These are phyloP conservation scores for Anolis sagrei DNA, from an alignment of 2,113 vertebrate species.

Conservation along the genomic window DNA sequence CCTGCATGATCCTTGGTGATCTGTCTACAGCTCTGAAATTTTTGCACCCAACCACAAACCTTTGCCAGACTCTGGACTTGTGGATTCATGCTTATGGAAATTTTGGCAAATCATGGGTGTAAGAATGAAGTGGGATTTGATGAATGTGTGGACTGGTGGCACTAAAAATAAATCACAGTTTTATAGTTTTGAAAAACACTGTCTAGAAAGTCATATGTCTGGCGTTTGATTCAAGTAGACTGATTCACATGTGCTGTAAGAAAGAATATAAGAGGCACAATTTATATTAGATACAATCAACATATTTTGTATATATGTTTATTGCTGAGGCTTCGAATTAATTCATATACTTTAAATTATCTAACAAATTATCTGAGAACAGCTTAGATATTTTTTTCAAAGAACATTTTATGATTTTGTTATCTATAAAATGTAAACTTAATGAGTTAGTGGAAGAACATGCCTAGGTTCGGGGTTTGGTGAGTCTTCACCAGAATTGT, in stretches of 20 bases:
- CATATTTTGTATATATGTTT: no score
- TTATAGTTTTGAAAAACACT: no score
- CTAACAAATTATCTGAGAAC: no score
- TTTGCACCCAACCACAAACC: not conserved
- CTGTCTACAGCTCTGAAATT: not conserved
- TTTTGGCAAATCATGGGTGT: not conserved
- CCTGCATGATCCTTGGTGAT: not conserved
- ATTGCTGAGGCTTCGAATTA: no score
- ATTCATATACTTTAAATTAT: no score
- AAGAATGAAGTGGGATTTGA: not conserved
- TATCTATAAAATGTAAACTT: no score
- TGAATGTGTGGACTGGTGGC: not conserved
- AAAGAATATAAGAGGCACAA: not conserved
- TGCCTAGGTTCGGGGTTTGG: no score
- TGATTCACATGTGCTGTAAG: not conserved
- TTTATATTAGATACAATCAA: not conserved
- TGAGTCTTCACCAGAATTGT: no score
- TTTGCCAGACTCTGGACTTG: not conserved
- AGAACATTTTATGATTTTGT: no score
- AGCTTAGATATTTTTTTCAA: no score
- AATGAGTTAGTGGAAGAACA: no score
- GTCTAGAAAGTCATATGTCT: not conserved
- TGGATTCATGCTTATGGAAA: no score
- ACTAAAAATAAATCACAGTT: not conserved
- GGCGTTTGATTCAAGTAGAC: not conserved